Evolutionary conservation across 2,113 vertebrate genomes (phyloP).

Genomic region (Hemicordylus capensis): DNA sequence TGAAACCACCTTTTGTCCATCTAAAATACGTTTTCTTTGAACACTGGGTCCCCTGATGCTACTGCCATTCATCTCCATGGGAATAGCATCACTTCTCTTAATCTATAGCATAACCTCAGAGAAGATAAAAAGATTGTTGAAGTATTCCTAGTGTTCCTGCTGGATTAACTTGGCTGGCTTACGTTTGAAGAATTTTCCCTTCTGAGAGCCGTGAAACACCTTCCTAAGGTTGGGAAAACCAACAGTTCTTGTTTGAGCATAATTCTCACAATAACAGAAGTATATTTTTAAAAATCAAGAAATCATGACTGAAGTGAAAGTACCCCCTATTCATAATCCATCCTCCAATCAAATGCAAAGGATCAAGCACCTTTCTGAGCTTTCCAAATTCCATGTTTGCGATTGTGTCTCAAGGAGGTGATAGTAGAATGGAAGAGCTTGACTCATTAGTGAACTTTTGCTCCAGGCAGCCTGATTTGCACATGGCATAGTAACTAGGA

Average conservation of each 20-base stretch:
- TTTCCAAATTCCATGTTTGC: neutral
- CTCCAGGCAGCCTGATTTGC: neutral
- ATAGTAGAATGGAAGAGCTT: neutral
- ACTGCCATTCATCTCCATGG: rapidly evolving
- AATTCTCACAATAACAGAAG: neutral
- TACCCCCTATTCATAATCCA: neutral
- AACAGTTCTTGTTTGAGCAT: neutral
- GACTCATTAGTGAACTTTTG: neutral
- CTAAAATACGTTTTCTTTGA: neutral
- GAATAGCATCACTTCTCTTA: rapidly evolving
- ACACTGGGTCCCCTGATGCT: neutral
- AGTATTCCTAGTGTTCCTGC: neutral
- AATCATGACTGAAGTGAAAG: neutral
- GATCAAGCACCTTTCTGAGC: neutral
- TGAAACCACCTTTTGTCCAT: neutral
- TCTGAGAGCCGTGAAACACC: neutral
- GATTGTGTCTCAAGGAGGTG: neutral
- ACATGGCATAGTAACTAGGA: neutral
- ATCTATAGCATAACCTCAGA: rapidly evolving
- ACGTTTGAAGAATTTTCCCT: neutral
- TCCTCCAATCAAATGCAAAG: neutral
- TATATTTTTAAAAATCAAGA: neutral
- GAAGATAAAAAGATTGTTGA: neutral
- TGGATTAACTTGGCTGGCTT: neutral
- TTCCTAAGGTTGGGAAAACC: neutral